Evolutionary conservation across 2,888 invertebrate genomes (phyloP).

Genomic region (Drosophila testacea): DNA sequence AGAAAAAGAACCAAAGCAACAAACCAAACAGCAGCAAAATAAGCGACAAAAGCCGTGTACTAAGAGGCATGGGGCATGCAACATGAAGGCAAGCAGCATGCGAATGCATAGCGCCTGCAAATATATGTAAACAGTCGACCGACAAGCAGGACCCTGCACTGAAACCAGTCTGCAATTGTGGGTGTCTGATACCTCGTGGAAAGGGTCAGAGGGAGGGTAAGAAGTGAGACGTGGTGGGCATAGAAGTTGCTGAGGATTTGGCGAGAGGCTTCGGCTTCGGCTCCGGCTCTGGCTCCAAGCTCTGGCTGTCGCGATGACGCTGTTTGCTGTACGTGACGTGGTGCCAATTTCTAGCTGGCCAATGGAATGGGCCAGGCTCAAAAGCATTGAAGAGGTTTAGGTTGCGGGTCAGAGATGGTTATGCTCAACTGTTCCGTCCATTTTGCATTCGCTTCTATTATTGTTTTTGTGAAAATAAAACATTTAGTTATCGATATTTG

Average conservation of each 20-base stretch:
- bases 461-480: background rate
- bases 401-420: slow-evolving; percentile 35
- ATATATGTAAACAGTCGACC: slow-evolving; percentile 41
- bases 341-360: slow-evolving; percentile 44
- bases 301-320: slow-evolving; percentile 15
- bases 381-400: slow-evolving; percentile 26
- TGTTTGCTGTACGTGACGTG: slow-evolving; percentile 63
- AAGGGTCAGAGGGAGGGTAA: background rate
- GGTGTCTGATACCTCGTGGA: slow-evolving; percentile 42
- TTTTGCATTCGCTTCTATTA: background rate
- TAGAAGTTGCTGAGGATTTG: slow-evolving; percentile 28
- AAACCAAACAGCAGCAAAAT: slow-evolving; percentile 35
- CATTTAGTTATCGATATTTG: background rate
- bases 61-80: slow-evolving; percentile 19
- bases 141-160: slow-evolving; percentile 40
- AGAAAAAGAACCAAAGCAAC: slow-evolving; percentile 4
- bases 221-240: background rate
- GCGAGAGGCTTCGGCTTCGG: slow-evolving; percentile 14
- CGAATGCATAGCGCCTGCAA: slow-evolving; percentile 43
- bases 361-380: slow-evolving; percentile 19
- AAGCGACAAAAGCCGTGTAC: slow-evolving; percentile 57
- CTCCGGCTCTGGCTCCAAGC: slow-evolving; percentile 1
- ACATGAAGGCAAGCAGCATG: slow-evolving; percentile 20
- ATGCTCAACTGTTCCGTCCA: background rate
- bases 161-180: slow-evolving; percentile 56